A percentile compares a stretch with the other conserved stretches of the same genome.
phyloP scores from a whole-genome alignment of 2,113 vertebrate species.

The Raja brachyura region DNA sequence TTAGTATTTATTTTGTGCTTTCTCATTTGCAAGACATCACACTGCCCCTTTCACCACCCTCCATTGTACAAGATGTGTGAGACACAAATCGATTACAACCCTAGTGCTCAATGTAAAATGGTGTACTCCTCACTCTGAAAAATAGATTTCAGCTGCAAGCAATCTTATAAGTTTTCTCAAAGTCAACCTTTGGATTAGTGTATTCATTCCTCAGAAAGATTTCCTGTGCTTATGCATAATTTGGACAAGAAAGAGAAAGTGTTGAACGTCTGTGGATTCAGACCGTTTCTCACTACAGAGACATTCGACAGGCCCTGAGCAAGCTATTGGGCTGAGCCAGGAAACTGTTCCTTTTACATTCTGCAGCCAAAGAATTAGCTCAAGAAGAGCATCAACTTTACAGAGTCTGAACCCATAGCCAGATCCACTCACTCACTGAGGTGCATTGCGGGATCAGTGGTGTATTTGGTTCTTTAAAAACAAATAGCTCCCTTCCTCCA shows the following conservation, averaged over 20 bases:
- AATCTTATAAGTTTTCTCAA: slow-evolving; percentile 17
- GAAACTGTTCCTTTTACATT: neutral
- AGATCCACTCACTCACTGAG: neutral
- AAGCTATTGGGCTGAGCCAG: slow-evolving; percentile 3
- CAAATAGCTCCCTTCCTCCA: neutral
- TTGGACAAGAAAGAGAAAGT: slow-evolving; percentile 6
- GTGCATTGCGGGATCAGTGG: neutral
- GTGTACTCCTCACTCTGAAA: neutral
- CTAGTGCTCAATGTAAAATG: neutral
- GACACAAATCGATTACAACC: neutral
- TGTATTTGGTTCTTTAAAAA: neutral
- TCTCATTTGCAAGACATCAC: neutral
- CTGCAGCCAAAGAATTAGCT: neutral
- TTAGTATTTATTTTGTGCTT: neutral
- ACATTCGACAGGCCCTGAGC: neutral
- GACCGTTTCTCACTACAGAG: neutral
- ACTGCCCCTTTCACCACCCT: neutral
- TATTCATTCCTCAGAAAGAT: neutral
- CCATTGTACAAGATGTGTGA: neutral
- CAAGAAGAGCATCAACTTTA: neutral
- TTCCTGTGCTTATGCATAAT: slow-evolving; percentile 11
- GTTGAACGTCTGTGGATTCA: slow-evolving; percentile 12
- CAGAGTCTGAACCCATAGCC: neutral
- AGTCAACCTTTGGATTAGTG: neutral
- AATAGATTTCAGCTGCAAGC: neutral